Conservation (phyloP, 2,797 vertebrate species). For the Threskiornis aethiopicus region DNA sequence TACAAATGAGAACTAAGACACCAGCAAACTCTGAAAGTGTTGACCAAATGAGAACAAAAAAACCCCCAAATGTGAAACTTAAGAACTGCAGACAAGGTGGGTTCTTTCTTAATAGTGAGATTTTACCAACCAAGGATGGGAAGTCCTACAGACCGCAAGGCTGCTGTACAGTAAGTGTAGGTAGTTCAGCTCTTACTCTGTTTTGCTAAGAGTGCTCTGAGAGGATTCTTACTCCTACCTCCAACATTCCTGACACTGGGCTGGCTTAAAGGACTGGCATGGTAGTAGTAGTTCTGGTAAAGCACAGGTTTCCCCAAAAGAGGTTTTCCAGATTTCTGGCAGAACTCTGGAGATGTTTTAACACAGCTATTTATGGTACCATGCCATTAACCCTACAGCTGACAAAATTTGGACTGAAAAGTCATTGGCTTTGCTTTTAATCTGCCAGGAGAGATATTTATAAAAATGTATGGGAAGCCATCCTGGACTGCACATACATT, state of each 20-base stretch:
- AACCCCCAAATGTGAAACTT: background rate
- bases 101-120: background rate
- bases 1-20: background rate
- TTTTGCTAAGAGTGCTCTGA: background rate
- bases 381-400: background rate
- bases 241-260: background rate
- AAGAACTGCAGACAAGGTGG: background rate
- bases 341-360: background rate
- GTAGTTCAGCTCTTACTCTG: background rate
- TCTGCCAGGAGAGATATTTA: background rate
- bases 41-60: background rate
- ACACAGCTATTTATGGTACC: background rate
- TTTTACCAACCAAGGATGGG: background rate
- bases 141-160: background rate
- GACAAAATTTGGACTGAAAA: background rate
- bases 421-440: background rate
- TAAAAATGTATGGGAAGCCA: background rate
- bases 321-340: background rate
- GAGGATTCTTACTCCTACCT: background rate
- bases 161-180: accelerated
- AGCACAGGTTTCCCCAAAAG: background rate
- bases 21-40: background rate
- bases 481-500: background rate
- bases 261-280: background rate
- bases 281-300: background rate